Evolutionary conservation across 2,888 invertebrate genomes (phyloP), one percentile per base, ranked within the genome.

Genomic region (Eudemis profundana): DNA sequence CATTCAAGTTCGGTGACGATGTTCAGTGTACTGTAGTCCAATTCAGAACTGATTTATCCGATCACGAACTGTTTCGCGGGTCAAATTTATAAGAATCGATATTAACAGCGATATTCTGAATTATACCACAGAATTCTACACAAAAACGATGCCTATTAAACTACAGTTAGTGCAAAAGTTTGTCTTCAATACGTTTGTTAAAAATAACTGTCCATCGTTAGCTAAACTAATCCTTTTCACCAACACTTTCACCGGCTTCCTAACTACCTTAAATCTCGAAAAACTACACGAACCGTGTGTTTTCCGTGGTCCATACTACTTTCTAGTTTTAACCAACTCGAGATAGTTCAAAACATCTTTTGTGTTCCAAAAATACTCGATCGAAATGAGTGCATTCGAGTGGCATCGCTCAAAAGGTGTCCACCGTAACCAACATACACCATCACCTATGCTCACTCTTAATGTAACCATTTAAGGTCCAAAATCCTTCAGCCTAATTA

Each of bases 371-470:
- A 65, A 65, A 65, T 65, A 65, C 38, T 38, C 44, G 15, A 59
- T 51, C 51, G 38, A 40, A 72, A 73, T 76, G 72, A 78, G 74
- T 68, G 77, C 56, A 74, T 76, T 76, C 73, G 73, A 81, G 81
- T 78, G 77, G 72, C 62, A 57, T 50, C 63, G 50, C 27, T 38
- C 57, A 59, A 51, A 33, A 67, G 66, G 53, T 63, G 57, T 42
- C 42, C 61, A 63, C 47, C 54, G 29, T 19, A 19, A 59, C 23
- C 10, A 51, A 33, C 27, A 36, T 40, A 12, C n/a, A 50, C 50
- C 29, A 12, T 10, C 57, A 19, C 36, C 5, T 17, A 2, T 27
- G 0, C 27, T 10, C 5, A 19, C 29, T 12, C 5, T 47, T 53
- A 46, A 15, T 1, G 10, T n/a, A 17, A 15, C 8, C 3, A 8